These are phyloP conservation scores for Steinernema carpocapsae DNA, from an alignment of 2,888 invertebrate species.

Conservation along the genomic window DNA sequence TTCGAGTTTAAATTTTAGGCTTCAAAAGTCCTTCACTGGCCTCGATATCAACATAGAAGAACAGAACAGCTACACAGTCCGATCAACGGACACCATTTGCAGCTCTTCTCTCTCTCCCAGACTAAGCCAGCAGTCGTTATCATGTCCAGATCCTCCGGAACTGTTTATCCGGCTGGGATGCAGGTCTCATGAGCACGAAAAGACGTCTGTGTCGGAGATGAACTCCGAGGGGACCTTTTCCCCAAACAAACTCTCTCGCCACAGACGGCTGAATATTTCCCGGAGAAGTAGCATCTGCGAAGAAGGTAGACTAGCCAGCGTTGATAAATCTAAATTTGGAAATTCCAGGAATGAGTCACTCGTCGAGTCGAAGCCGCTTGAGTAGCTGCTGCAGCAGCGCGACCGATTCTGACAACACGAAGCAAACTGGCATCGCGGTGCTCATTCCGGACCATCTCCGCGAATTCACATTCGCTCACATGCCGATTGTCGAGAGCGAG, in stretches of 20 bases:
- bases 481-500: conserved; percentile 61
- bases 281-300: conserved; percentile 53
- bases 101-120: not conserved
- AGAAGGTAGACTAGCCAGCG: conserved; percentile 47
- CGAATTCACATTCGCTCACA: conserved; percentile 56
- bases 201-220: not conserved
- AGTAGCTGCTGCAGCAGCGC: conserved; percentile 46
- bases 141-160: conserved; percentile 45
- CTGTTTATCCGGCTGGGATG: conserved; percentile 46
- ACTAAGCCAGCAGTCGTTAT: not conserved
- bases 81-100: conserved; percentile 38
- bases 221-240: conserved; percentile 56
- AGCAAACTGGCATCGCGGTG: conserved; percentile 47
- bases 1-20: not conserved
- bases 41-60: conserved; percentile 36
- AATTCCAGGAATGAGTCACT: conserved; percentile 35
- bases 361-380: conserved; percentile 41
- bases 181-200: conserved; percentile 41
- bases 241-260: conserved; percentile 53
- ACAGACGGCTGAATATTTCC: conserved; percentile 53
- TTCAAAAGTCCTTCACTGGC: conserved; percentile 33
- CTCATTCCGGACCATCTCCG: conserved; percentile 40
- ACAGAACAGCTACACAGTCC: conserved; percentile 45
- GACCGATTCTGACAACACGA: conserved; percentile 42
- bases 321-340: not conserved